phyloP scores from a whole-genome alignment of 2,888 invertebrate species.

The Trileptium ribeirensis region DNA sequence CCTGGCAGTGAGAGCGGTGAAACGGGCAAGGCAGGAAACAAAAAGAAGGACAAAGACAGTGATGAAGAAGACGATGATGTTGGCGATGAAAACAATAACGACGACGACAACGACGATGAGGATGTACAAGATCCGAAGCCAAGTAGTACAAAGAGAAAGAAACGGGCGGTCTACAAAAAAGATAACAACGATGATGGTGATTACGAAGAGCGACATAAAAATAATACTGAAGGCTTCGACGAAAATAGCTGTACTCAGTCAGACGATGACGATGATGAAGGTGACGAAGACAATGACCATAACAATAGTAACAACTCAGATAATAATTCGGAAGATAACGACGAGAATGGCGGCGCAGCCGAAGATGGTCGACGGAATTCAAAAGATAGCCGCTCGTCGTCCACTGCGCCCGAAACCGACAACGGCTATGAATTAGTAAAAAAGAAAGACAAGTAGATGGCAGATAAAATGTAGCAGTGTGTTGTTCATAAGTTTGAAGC shows the following conservation, averaged over 20 bases:
- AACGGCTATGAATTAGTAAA: conserved; percentile 7
- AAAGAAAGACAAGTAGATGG: too few species aligned
- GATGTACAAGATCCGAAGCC: neutral
- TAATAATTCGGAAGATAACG: conserved; percentile 27
- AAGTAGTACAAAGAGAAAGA: neutral
- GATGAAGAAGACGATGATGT: conserved; percentile 8
- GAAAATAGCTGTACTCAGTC: neutral
- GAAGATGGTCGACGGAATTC: conserved; percentile 1
- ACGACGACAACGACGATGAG: conserved; percentile 7
- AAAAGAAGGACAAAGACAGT: conserved; percentile 25
- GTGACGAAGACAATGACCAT: neutral
- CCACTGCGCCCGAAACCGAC: neutral
- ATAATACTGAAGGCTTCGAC: neutral
- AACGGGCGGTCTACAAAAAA: neutral
- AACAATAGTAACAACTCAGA: conserved; percentile 25
- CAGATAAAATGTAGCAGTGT: too few species aligned
- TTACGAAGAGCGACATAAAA: neutral
- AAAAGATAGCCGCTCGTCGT: neutral
- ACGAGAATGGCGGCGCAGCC: neutral
- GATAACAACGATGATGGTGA: neutral
- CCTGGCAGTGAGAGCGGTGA: neutral
- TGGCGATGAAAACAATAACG: conserved; percentile 24
- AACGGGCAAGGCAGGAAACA: conserved; percentile 18
- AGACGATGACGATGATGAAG: neutral
- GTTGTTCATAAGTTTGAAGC: too few species aligned